phyloP scores from a whole-genome alignment of 92 coral and sea anemone species.

The Parazoanthus atlanticus region DNA sequence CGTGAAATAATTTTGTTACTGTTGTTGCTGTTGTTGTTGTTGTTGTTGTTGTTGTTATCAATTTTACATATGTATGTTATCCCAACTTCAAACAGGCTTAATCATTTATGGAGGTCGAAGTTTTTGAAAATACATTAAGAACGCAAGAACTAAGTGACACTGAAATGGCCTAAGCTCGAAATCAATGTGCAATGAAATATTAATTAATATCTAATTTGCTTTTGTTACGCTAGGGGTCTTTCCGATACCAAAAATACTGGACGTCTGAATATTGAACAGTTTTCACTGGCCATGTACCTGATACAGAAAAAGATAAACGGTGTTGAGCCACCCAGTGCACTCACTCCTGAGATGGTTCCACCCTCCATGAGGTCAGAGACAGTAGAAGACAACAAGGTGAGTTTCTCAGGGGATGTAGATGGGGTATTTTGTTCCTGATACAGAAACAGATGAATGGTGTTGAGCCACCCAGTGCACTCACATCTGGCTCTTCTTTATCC shows the following conservation, averaged over 20 bases:
- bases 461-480: constrained; percentile 60
- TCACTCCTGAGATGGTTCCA: constrained; percentile 96
- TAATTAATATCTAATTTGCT: too few species aligned
- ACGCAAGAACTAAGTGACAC: too few species aligned
- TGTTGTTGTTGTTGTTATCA: too few species aligned
- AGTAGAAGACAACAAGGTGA: constrained; percentile 72
- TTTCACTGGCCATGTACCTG: constrained; percentile 92
- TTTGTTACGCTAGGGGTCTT: constrained; percentile 75
- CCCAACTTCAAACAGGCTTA: too few species aligned
- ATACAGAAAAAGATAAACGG: constrained; percentile 94
- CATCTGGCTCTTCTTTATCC: too few species aligned
- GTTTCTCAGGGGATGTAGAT: neutral
- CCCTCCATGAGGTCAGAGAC: constrained; percentile 86
- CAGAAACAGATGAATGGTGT: constrained; percentile 87
- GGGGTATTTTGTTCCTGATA: neutral
- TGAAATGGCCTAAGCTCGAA: too few species aligned
- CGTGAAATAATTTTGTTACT: too few species aligned
- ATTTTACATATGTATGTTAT: too few species aligned
- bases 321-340: constrained; percentile 83
- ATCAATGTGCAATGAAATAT: too few species aligned
- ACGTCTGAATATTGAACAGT: constrained; percentile 93
- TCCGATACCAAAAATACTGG: constrained; percentile 89
- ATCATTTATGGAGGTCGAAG: too few species aligned
- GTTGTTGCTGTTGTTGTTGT: too few species aligned
- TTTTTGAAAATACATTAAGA: too few species aligned